Base-by-base conservation (phyloP, 1,140 invertebrate species). In the Lerema accius region DNA sequence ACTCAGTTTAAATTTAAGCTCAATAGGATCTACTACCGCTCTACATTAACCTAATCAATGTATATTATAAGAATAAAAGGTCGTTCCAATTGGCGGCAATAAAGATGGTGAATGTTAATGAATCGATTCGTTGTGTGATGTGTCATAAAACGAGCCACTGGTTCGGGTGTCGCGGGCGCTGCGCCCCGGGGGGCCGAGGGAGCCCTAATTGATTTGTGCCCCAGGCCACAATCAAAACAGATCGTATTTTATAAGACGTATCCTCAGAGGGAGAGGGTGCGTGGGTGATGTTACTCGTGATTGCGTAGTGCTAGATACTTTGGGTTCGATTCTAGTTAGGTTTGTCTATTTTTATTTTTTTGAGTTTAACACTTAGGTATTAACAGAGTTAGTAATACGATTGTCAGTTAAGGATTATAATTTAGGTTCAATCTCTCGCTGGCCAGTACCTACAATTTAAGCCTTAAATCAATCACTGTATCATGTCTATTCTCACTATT, bases 221-320 rank as follows among this genome's bases (percentile, higher is more conserved):
- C 85, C 80, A 82, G 88, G 88, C 88, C 88, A 87, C 88, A 90
- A 90, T 90, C 88, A 90, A 90, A 90, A 90, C 88, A 90, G 88
- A 89, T 90, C 88, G 88, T 90, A 90, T 88, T 89, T 90, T 90
- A 90, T 88, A 90, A 88, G 86, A 88, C 76, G 82, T 81, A 85
- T 86, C 78, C 69, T 70, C 43, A 65, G 76, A 81, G 86, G 83
- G 86, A 65, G 88, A 86, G 86, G 83, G 86, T 85, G 78, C 50
- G 59, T 35, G 32, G 16, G 49, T 49, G 43, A 43, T 26, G 17
- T 17, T 49, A 40, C n/a, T 46, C 49, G 48, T 63, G 65, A 51
- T 64, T 71, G 39, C 49, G 62, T 58, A 14, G 40, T 58, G 7
- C 11, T 46, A 37, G 26, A 35, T 7, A 28, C 40, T 73, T 67